These are phyloP conservation scores for Haliclona indistincta DNA, from an alignment of 37 sponge, comb jelly and placozoan species.

Conservation along the genomic window DNA sequence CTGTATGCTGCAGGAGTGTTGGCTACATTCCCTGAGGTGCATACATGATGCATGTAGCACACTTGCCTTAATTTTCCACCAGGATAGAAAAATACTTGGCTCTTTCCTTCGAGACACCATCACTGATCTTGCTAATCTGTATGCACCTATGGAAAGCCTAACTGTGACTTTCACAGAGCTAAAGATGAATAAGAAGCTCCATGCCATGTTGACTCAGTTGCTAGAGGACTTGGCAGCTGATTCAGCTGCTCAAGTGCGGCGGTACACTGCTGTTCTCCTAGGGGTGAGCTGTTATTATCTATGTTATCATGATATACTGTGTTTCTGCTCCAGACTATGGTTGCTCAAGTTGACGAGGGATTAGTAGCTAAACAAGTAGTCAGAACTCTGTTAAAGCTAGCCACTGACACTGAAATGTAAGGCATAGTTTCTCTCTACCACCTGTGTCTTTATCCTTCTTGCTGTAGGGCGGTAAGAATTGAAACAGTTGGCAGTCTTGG, in stretches of 20 bases:
- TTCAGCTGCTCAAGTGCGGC: conserved; percentile 65
- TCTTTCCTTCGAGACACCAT: conserved; percentile 32
- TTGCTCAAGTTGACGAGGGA: conserved; percentile 48
- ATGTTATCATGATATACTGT: not conserved
- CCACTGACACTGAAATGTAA: conserved; percentile 75
- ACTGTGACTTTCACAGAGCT: conserved; percentile 36
- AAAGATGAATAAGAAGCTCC: conserved; percentile 35
- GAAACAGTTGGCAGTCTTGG: conserved; percentile 72
- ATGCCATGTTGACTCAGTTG: conserved; percentile 30
- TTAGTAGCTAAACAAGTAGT: conserved; percentile 50
- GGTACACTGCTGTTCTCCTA: conserved; percentile 50
- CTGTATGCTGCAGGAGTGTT: conserved; percentile 71
- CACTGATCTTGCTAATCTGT: conserved; percentile 53
- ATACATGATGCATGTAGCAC: not conserved
- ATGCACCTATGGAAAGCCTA: conserved; percentile 59
- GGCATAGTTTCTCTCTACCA: not conserved
- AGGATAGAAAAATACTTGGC: conserved; percentile 27
- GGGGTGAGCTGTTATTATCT: conserved; percentile 42
- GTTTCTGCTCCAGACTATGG: conserved; percentile 37
- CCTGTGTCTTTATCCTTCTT: not conserved
- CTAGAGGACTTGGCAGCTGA: conserved; percentile 57
- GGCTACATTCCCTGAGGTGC: conserved; percentile 51
- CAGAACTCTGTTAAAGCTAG: conserved; percentile 64
- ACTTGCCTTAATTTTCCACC: not conserved
- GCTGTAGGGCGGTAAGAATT: conserved; percentile 61